Conservation (phyloP, 2,888 invertebrate species). For the Syritta pipiens region DNA sequence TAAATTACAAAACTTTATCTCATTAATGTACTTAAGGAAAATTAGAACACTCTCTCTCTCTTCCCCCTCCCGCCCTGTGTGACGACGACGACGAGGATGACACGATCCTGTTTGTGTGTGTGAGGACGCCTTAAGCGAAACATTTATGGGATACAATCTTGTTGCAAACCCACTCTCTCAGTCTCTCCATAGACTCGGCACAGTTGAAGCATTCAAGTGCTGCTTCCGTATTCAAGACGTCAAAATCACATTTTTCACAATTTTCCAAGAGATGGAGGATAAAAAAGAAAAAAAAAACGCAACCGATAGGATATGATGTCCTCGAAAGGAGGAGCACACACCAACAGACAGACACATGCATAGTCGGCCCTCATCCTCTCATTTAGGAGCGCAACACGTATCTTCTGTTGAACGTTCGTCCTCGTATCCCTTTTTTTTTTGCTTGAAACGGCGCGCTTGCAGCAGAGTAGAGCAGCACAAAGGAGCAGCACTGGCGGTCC, state of each 20-base stretch:
- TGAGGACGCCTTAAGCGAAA: slow-evolving; percentile 49
- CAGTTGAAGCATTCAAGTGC: slow-evolving; percentile 49
- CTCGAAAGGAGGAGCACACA: slow-evolving; percentile 45
- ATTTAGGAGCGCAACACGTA: slow-evolving; percentile 55
- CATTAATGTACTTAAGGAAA: slow-evolving; percentile 48
- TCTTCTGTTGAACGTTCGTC: too few species aligned
- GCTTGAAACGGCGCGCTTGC: too few species aligned
- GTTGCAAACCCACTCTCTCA: too few species aligned
- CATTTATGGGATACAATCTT: slow-evolving; percentile 53
- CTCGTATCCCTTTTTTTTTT: too few species aligned
- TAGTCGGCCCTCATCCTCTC: slow-evolving; percentile 6
- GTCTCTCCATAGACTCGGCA: slow-evolving; percentile 6
- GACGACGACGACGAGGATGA: background rate
- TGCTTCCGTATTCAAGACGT: slow-evolving; percentile 55
- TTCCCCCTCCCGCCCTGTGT: too few species aligned
- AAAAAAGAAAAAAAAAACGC: slow-evolving; percentile 9
- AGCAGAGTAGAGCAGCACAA: slow-evolving; percentile 19
- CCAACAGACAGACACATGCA: slow-evolving; percentile 17
- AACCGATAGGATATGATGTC: slow-evolving; percentile 29
- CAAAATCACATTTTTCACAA: slow-evolving; percentile 48
- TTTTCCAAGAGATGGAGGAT: slow-evolving; percentile 27
- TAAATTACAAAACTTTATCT: slow-evolving; percentile 41
- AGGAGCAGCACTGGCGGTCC: too few species aligned
- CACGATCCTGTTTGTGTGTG: too few species aligned
- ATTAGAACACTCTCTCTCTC: slow-evolving; percentile 39